phyloP scores from a whole-genome alignment of 2,113 vertebrate genomes.

The Heptranchias perlo region DNA sequence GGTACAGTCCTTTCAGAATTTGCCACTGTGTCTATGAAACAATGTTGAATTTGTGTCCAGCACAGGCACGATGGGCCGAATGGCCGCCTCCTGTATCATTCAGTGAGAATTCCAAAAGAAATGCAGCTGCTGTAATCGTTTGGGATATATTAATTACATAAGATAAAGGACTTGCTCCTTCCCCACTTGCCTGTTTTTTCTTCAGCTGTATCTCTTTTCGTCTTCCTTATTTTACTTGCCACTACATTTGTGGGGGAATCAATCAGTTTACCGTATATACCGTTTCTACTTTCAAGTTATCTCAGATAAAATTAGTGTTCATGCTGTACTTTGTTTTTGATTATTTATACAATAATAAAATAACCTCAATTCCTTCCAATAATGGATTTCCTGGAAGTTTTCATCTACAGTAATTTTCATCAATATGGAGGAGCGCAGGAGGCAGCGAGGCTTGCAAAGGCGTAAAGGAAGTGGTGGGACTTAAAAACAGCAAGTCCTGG shows the following conservation, averaged over 20 bases:
- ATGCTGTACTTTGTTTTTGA: not conserved
- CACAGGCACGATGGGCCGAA: not conserved
- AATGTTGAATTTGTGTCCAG: not conserved
- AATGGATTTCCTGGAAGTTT: not conserved
- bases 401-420: not conserved
- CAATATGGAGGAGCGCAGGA: not conserved
- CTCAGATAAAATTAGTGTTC: not conserved
- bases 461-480: too few species aligned
- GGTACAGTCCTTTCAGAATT: not conserved
- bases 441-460: not conserved
- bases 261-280: not conserved
- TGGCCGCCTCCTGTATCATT: not conserved
- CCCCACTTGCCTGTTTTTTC: not conserved
- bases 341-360: too few species aligned
- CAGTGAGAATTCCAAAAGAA: not conserved
- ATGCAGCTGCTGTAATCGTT: not conserved
- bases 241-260: not conserved
- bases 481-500: not conserved
- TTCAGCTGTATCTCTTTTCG: not conserved
- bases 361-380: not conserved
- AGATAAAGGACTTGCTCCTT: not conserved
- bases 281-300: not conserved
- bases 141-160: not conserved
- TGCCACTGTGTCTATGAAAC: not conserved
- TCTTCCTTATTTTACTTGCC: not conserved